Conservation (phyloP, 2,797 vertebrate species). For the Phataginus tetradactyla region DNA sequence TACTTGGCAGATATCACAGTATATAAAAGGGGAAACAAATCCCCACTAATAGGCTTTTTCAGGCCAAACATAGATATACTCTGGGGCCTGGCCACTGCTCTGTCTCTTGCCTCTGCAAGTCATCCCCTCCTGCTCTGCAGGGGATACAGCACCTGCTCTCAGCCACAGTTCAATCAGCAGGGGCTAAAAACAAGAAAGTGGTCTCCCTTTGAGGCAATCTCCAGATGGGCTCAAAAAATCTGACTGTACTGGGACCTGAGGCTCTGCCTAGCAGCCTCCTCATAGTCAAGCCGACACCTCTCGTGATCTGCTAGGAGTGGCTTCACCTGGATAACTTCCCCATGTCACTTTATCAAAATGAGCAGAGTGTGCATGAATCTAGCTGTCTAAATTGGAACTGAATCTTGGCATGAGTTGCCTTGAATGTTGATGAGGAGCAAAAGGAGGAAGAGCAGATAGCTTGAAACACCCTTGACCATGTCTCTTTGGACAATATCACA, state of each 20-base stretch:
- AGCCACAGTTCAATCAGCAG: not conserved
- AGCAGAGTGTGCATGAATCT: not conserved
- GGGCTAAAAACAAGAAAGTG: not conserved
- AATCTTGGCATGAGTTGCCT: not conserved
- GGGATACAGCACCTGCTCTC: not conserved
- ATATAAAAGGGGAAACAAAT: conserved; percentile 67
- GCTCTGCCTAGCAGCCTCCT: not conserved
- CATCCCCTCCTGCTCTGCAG: not conserved
- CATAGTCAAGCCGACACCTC: not conserved
- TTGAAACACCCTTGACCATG: not conserved
- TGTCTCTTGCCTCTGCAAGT: conserved; percentile 67
- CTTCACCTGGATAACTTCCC: not conserved
- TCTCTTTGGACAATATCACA: not conserved
- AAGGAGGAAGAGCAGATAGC: not conserved
- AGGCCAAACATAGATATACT: conserved; percentile 65
- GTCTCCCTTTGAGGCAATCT: not conserved
- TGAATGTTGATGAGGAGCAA: not conserved
- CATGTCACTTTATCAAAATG: not conserved
- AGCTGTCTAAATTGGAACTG: not conserved
- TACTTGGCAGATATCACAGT: conserved; percentile 59
- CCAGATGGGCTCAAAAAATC: not conserved
- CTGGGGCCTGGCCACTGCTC: conserved; percentile 62
- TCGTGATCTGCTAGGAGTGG: not conserved
- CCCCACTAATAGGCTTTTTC: conserved; percentile 21
- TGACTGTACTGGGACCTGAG: not conserved